These are phyloP conservation scores for Pristionchus fissidentatus DNA, from an alignment of 2,888 invertebrate species.

Conservation along the genomic window DNA sequence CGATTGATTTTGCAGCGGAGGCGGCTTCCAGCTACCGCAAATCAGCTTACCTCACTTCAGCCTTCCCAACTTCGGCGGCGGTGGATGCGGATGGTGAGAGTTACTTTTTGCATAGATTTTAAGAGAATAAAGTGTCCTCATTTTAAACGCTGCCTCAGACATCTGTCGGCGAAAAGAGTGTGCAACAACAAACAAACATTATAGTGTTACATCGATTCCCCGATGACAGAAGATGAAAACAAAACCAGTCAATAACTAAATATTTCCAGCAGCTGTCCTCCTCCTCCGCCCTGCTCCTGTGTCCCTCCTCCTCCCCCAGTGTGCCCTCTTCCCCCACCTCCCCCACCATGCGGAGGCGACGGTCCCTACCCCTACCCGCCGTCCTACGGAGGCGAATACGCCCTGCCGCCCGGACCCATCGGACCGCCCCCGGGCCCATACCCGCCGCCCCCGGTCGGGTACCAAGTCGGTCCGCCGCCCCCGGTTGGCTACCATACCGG, in stretches of 20 bases:
- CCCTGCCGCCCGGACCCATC: neutral
- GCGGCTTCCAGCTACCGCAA: neutral
- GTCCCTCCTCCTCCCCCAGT: neutral
- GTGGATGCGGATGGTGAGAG: conserved; percentile 3
- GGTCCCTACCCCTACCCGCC: neutral
- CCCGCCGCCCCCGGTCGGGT: neutral
- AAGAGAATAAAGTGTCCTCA: neutral
- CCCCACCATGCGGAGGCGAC: neutral
- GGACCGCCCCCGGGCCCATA: neutral
- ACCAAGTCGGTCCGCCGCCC: neutral
- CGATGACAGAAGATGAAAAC: neutral
- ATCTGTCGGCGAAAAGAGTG: neutral
- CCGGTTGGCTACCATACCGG: neutral
- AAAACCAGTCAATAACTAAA: neutral
- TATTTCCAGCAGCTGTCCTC: conserved; percentile 9
- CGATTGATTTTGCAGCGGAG: neutral
- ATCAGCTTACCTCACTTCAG: neutral
- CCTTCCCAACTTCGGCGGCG: neutral
- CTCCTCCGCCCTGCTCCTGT: neutral
- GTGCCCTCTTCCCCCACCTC: conserved; percentile 4
- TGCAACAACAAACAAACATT: neutral
- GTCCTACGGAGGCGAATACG: conserved; percentile 24
- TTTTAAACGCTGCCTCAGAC: neutral
- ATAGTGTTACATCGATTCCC: neutral
- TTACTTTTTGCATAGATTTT: neutral